These are phyloP conservation scores for Petrocephalus zakoni DNA, from an alignment of 2,113 vertebrate species.

Conservation along the genomic window DNA sequence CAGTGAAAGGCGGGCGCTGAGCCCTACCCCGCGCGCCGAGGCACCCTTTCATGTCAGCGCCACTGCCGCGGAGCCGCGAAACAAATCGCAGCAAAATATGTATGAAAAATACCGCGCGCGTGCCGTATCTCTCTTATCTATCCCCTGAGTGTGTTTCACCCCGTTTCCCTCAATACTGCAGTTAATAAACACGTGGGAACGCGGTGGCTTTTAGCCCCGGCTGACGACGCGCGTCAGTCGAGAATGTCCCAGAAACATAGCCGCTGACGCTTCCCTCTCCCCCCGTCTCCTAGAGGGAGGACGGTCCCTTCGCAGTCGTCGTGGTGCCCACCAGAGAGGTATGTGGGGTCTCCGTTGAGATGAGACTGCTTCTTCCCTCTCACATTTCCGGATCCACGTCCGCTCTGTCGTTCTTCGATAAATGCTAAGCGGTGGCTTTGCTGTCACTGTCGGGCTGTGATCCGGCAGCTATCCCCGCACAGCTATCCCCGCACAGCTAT, in stretches of 20 bases:
- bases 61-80: not conserved
- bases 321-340: slow-evolving; percentile 96
- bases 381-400: not conserved
- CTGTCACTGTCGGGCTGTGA: not conserved
- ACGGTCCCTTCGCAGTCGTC: slow-evolving; percentile 84
- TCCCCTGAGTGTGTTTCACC: not conserved
- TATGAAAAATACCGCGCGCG: not conserved
- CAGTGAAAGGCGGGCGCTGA: slow-evolving; percentile 6
- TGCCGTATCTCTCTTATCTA: not conserved
- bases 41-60: not conserved
- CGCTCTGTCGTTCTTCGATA: not conserved
- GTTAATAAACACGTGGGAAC: not conserved
- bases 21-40: not conserved
- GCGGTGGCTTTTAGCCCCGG: not conserved
- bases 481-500: not conserved
- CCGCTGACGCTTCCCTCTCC: slow-evolving; percentile 12
- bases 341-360: not conserved
- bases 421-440: not conserved
- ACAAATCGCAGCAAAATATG: slow-evolving; percentile 19
- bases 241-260: not conserved
- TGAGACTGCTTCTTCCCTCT: not conserved
- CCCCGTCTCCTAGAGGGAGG: slow-evolving; percentile 60
- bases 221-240: not conserved
- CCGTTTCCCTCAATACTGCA: not conserved
- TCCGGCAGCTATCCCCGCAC: not conserved